Evolutionary conservation across 1,140 invertebrate species (phyloP).

Genomic region (Glomeris maerens): DNA sequence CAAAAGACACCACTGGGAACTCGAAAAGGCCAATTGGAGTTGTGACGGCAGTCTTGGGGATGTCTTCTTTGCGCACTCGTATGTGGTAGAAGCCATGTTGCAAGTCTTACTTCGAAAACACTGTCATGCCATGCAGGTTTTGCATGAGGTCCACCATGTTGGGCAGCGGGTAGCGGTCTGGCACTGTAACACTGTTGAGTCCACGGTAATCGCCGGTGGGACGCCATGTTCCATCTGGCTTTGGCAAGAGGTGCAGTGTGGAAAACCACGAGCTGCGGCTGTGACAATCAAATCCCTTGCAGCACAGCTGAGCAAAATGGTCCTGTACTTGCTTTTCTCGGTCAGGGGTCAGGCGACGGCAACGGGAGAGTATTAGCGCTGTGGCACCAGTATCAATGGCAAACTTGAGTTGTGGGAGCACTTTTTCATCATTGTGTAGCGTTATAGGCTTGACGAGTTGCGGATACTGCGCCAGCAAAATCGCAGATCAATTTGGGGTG

Average conservation of each 20-base stretch:
- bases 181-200: conserved; percentile 19
- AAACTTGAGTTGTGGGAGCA: no score
- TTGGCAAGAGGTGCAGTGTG: conserved; percentile 21
- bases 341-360: no score
- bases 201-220: conserved; percentile 21
- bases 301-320: no score
- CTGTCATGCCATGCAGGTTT: conserved; percentile 1
- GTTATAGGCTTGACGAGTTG: no score
- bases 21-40: conserved; percentile 24
- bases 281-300: no score
- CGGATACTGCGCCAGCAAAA: background rate
- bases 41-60: conserved; percentile 19
- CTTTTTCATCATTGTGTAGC: no score
- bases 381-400: no score
- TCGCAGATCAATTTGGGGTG: no score
- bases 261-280: no score
- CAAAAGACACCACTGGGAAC: conserved; percentile 24
- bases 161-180: conserved; percentile 21
- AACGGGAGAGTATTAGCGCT: no score
- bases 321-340: no score
- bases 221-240: conserved; percentile 18
- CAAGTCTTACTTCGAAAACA: conserved; percentile 19
- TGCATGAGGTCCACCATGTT: conserved; percentile 16
- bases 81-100: conserved; percentile 13
- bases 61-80: conserved; percentile 9